Evolutionary conservation across 2,888 invertebrate genomes (phyloP), one percentile per base, ranked within the genome.

Genomic region (Eumerus sabulonum): DNA sequence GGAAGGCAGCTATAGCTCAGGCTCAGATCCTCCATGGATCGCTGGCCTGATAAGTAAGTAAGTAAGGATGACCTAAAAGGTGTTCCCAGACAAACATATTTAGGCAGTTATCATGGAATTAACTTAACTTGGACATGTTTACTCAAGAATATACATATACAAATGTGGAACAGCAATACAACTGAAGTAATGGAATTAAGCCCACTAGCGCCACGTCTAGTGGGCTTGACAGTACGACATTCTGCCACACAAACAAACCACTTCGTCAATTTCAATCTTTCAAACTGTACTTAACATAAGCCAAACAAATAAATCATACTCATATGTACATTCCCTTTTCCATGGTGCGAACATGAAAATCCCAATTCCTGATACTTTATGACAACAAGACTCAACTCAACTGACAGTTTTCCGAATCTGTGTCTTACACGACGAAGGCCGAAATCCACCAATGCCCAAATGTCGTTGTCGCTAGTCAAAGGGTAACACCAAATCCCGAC

Each of bases 231-330:
- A 27, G 7, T 11, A 13, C 27, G 7, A 48, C 17, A 48, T 19
- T 17, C 19, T 7, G 1, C 19, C 11, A 51, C 3, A 13, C 51
- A n/a, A 18, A 38, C 27, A 35, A 16, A 7, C 67, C 72, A 77
- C 66, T 77, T 67, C 11, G 60, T 79, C 73, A 73, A 73, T 54
- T 73, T 63, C 68, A 79, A 59, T 73, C 63, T 47, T 47, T 68
- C 63, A 38, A 73, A 68, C 38, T 36, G 13, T 62, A 53, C 57
- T 47, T 60, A 47, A 47, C 14, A 47, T 54, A 66, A 60, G 53
- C 54, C 77, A 54, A 67, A 62, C 67, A 63, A 54, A n/a, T 27
- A 27, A 27, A 27, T 27, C 7, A 27, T 27, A 27, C 27, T 27
- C 27, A 27, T 7, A 27, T 4, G 27, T 45, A 45, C 42, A 70